These are phyloP conservation scores for Bathynomus jamesi DNA, from an alignment of 1,140 invertebrate species.

Conservation along the genomic window DNA sequence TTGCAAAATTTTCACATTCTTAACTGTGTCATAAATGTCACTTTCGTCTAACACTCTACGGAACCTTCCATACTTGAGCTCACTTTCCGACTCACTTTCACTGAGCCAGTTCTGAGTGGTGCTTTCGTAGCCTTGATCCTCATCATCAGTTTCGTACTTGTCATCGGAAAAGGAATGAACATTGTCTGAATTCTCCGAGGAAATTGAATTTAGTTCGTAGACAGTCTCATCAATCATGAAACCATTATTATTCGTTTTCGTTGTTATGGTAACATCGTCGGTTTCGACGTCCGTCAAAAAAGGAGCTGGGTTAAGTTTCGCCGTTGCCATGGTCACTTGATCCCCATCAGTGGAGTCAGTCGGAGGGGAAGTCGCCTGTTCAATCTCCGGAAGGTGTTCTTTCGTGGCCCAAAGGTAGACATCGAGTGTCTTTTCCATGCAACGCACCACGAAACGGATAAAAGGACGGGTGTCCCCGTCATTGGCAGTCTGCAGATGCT, in stretches of 20 bases:
- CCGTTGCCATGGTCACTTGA: neutral
- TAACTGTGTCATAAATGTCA: no score
- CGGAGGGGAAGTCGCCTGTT: neutral
- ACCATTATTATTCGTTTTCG: neutral
- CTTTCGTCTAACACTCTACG: no score
- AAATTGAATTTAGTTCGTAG: no score
- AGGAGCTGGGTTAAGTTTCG: neutral
- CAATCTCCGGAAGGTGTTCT: neutral
- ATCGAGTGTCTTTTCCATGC: conserved; percentile 87
- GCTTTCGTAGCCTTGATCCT: no score
- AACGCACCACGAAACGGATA: conserved; percentile 88
- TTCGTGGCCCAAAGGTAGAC: conserved; percentile 31
- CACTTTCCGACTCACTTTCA: no score
- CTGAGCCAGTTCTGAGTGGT: no score
- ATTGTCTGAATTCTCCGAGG: no score
- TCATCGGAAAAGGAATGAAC: no score
- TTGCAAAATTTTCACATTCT: no score
- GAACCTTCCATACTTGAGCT: no score
- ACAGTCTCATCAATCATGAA: neutral
- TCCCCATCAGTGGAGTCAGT: neutral
- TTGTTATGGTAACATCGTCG: neutral
- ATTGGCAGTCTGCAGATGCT: conserved; percentile 80
- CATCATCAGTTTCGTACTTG: no score
- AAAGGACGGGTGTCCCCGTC: conserved; percentile 86
- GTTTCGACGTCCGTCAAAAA: neutral